A percentile compares a stretch with the other conserved stretches of the same genome.
phyloP scores from a whole-genome alignment of 2,888 invertebrate species.

The Monopis laevigella region DNA sequence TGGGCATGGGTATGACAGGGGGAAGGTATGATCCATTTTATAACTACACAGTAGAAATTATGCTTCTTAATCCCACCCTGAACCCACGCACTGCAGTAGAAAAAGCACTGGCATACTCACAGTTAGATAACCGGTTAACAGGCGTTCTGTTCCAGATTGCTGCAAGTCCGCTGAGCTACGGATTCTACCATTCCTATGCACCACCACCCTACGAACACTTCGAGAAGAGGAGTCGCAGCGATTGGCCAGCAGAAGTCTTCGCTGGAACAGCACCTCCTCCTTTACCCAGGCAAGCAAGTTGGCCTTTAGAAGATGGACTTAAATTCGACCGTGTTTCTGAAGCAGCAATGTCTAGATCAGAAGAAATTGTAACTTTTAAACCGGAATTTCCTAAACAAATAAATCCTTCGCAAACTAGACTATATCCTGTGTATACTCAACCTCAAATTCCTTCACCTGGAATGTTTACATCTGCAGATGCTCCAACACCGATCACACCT shows the following conservation, averaged over 20 bases:
- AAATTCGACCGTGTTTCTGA: slow-evolving; percentile 37
- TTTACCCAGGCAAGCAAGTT: slow-evolving; percentile 29
- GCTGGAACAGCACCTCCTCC: slow-evolving; percentile 35
- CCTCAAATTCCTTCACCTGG: slow-evolving; percentile 25
- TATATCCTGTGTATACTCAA: slow-evolving; percentile 39
- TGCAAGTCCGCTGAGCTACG: slow-evolving; percentile 78
- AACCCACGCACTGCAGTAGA: slow-evolving; percentile 21
- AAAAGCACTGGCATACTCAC: slow-evolving; percentile 38
- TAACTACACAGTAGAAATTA: slow-evolving; percentile 3
- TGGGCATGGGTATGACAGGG: slow-evolving; percentile 53
- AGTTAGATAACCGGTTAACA: slow-evolving; percentile 53
- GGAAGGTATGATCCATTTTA: slow-evolving; percentile 43
- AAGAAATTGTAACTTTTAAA: slow-evolving; percentile 29
- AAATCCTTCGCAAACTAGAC: slow-evolving; percentile 31
- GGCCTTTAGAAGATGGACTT: slow-evolving; percentile 27
- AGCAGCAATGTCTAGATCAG: slow-evolving; percentile 4
- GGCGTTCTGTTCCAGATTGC: slow-evolving; percentile 71
- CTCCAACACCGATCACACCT: slow-evolving; percentile 38
- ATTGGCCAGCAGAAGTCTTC: slow-evolving; percentile 41
- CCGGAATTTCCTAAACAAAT: slow-evolving; percentile 29
- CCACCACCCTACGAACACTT: slow-evolving; percentile 52
- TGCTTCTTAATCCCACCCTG: slow-evolving; percentile 5
- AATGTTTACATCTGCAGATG: slow-evolving; percentile 36
- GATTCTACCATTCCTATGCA: slow-evolving; percentile 72
- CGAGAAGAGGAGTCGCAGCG: slow-evolving; percentile 46